Evolutionary conservation across 2,888 invertebrate genomes (phyloP), one percentile per base, ranked within the genome.

Genomic region (Bombylius discolor): DNA sequence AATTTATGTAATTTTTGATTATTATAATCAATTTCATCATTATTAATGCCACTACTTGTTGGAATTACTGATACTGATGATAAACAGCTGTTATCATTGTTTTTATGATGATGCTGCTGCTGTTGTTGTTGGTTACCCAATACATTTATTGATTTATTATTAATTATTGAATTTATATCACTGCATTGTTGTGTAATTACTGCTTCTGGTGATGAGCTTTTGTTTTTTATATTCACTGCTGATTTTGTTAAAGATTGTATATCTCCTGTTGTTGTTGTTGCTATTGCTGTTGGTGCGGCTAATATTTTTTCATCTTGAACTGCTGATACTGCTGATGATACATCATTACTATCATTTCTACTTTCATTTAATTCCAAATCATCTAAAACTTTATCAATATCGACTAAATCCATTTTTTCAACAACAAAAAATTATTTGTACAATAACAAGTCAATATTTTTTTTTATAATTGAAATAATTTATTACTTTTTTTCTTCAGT

Each of bases 341-440:
- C 3, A 4, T 31, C 13, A 9, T 23, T 33, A n/a, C 13, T n/a
- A 45, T 14, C 6, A 45, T 5, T 23, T 11, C 14, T 59, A 47
- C 70, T 68, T 77, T 89, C 86, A 66, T 81, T 83, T 64, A 85
- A 81, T 71, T 90, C 89, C 68, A 90, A 85, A 69, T 89, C 89
- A 72, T 90, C 89, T 57, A 90, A 76, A 61, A 89, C 87, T 76
- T 87, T 86, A 71, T 90, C 89, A 67, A 90, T 78, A 74, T 90
- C 89, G 59, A 89, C 83, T 57, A 74, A 66, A 69, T 74, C 74
- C 74, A 74, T 74, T 53, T 54, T 42, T 42, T 23, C 23, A 23
- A 23, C 23, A 23, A 1, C 23, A 23, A 23, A 23, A 23, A 23
- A 23, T 23, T 23, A 23, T 23, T 23, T 23, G 23, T 23, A 23